Evolutionary conservation across 2,113 vertebrate genomes (phyloP).

Genomic region (Chloroceryle aenea): DNA sequence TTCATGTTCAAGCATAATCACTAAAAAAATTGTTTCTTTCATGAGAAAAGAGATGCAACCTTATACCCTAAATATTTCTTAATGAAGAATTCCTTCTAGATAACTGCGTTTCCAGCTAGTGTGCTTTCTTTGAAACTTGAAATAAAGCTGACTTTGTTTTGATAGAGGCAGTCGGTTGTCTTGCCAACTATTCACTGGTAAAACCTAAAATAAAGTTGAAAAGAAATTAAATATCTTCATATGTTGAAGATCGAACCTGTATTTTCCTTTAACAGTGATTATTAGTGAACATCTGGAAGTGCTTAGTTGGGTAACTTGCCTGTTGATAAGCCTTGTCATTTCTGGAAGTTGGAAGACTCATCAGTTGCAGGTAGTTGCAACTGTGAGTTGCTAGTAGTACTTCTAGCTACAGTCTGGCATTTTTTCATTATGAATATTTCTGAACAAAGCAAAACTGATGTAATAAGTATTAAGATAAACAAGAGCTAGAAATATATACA

Average conservation of each 20-base stretch:
- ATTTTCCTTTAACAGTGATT: not conserved
- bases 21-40: not conserved
- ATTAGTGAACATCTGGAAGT: not conserved
- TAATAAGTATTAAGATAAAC: not conserved
- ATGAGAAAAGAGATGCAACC: not conserved
- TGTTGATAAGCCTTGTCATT: not conserved
- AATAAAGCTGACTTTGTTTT: not conserved
- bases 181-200: not conserved
- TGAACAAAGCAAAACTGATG: not conserved
- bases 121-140: not conserved
- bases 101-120: not conserved
- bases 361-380: not conserved
- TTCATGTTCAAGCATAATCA: not conserved
- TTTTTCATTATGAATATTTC: not conserved
- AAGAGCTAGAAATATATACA: not conserved
- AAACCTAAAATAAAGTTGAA: not conserved
- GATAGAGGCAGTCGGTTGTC: not conserved
- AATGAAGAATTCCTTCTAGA: not conserved
- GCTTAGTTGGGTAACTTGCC: not conserved
- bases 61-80: not conserved
- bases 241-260: not conserved
- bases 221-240: not conserved
- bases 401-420: not conserved
- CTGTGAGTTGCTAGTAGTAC: not conserved
- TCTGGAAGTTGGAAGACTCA: not conserved